A percentile compares a stretch with the other conserved stretches of the same genome.
Evolutionary conservation across 2,113 vertebrate species (phyloP).

Genomic region (Siniperca knerii): DNA sequence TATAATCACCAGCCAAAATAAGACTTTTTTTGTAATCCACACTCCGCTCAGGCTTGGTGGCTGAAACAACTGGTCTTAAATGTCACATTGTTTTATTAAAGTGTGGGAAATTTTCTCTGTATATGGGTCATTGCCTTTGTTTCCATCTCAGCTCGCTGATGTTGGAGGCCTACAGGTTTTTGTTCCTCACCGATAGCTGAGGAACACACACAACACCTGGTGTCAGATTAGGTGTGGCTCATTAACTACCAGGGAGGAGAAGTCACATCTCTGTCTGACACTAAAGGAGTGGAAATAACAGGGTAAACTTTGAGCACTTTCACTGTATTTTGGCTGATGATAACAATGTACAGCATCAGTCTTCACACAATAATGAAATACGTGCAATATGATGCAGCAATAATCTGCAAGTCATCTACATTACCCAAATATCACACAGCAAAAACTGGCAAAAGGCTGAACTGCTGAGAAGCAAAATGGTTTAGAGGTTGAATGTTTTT

Average conservation of each 20-base stretch:
- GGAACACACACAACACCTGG: constrained; percentile 18
- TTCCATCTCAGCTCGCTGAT: constrained; percentile 3
- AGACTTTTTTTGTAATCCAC: background rate
- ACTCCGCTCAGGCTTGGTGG: background rate
- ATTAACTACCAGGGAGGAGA: constrained; percentile 29
- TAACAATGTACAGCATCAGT: background rate
- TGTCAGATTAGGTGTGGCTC: constrained; percentile 35
- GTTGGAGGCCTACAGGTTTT: background rate
- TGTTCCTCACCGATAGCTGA: background rate
- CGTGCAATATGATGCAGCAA: background rate
- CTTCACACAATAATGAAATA: background rate
- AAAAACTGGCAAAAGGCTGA: no score
- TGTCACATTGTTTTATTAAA: constrained; percentile 11
- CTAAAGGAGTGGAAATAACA: background rate
- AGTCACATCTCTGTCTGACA: constrained; percentile 18
- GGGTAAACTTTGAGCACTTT: background rate
- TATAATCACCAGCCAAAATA: background rate
- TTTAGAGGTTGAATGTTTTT: no score
- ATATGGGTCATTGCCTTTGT: constrained; percentile 13
- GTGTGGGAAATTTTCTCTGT: background rate
- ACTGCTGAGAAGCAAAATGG: no score
- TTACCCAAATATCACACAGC: background rate
- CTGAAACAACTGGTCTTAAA: background rate
- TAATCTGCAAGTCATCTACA: background rate
- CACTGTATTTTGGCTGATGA: background rate